A percentile compares a stretch with the other conserved stretches of the same genome.
These are phyloP conservation scores for Drosophila prosaltans DNA, from an alignment of 1,140 invertebrate species.

Conservation along the genomic window DNA sequence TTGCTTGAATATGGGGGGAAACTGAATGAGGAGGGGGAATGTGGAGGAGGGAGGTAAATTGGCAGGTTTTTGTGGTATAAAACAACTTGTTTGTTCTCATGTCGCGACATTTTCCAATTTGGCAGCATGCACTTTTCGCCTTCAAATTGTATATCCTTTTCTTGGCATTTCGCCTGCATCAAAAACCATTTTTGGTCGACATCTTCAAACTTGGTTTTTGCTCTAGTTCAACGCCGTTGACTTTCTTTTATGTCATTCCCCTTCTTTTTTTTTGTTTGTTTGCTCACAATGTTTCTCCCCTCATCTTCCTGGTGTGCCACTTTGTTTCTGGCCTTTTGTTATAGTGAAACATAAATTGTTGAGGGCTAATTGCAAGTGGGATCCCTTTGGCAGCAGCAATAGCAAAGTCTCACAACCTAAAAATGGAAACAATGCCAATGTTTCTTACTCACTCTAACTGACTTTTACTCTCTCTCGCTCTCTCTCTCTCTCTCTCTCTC, in stretches of 20 bases:
- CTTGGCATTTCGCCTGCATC: conserved; percentile 18
- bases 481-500: not conserved
- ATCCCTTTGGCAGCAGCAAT: conserved; percentile 31
- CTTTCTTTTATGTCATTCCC: conserved; percentile 5
- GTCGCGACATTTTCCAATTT: conserved; percentile 41
- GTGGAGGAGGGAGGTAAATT: not conserved
- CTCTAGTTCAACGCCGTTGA: conserved; percentile 23
- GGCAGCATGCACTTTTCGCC: conserved; percentile 25
- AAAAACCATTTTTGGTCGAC: conserved; percentile 42
- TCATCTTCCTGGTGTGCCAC: not conserved
- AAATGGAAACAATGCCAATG: not conserved
- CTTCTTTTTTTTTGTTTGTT: too few relatives aligned
- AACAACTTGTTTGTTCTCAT: conserved; percentile 1
- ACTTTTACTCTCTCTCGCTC: not conserved
- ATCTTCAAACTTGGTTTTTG: conserved; percentile 18
- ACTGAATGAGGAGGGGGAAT: not conserved
- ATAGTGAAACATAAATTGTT: conserved; percentile 66
- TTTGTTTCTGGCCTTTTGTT: conserved; percentile 38
- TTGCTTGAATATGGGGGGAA: not conserved
- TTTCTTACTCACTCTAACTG: not conserved
- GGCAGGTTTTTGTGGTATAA: not conserved
- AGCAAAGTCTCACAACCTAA: not conserved
- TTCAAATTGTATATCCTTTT: not conserved
- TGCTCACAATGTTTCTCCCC: too few relatives aligned
- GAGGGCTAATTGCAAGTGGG: conserved; percentile 67